Evolutionary conservation across 2,797 vertebrate species (phyloP).

Genomic region (Podarcis lilfordi): DNA sequence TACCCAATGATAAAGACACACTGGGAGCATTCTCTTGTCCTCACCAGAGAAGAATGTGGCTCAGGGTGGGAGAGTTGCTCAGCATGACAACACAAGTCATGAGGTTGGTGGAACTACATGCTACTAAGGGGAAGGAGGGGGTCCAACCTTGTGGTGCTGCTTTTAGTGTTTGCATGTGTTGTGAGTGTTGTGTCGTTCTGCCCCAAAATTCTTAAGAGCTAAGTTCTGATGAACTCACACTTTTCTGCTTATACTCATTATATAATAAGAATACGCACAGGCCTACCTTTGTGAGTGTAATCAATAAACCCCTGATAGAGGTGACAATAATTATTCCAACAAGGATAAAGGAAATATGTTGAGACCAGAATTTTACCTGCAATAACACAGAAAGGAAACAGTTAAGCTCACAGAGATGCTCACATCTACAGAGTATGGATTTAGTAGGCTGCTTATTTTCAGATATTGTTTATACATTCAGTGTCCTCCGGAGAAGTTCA

Average conservation of each 20-base stretch:
- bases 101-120: background rate
- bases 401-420: conserved; percentile 18
- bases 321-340: conserved; percentile 99
- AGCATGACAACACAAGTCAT: background rate
- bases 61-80: background rate
- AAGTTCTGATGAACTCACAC: background rate
- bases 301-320: conserved; percentile 95
- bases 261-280: background rate
- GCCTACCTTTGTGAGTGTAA: conserved; percentile 97
- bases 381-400: conserved; percentile 47
- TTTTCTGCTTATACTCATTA: background rate
- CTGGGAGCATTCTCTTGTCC: background rate
- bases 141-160: background rate
- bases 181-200: background rate
- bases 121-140: background rate
- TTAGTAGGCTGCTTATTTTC: conserved; percentile 20
- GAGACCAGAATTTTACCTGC: conserved; percentile 99
- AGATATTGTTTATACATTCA: background rate
- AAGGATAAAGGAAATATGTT: conserved; percentile 98
- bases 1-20: background rate
- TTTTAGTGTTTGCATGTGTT: background rate
- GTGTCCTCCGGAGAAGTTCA: background rate
- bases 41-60: background rate
- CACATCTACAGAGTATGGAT: conserved; percentile 14
- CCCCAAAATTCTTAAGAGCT: background rate